Evolutionary conservation across 1,140 invertebrate species (phyloP).

Genomic region (Neotoxoptera formosana): DNA sequence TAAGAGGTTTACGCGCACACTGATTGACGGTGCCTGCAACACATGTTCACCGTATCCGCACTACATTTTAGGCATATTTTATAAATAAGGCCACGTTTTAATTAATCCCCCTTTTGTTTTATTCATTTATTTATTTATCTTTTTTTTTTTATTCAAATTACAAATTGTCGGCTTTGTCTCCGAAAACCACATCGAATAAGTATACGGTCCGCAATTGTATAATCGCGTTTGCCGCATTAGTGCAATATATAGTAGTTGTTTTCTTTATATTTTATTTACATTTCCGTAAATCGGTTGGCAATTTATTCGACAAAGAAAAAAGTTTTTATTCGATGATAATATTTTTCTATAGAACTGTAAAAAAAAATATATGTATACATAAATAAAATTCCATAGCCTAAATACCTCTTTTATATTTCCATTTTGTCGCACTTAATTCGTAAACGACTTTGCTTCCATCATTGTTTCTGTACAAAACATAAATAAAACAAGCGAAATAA

Average conservation of each 20-base stretch:
- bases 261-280: background rate
- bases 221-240: background rate
- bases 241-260: slow-evolving; percentile 1
- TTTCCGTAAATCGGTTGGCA: background rate
- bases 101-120: background rate
- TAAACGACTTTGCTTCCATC: background rate
- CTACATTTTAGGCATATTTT: background rate
- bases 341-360: background rate
- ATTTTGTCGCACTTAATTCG: slow-evolving; percentile 10
- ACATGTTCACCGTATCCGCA: background rate
- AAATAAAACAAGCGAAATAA: background rate
- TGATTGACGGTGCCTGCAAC: background rate
- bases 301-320: background rate
- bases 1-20: slow-evolving; percentile 16
- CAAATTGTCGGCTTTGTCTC: background rate
- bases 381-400: background rate
- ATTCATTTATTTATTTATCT: background rate
- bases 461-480: slow-evolving; percentile 14
- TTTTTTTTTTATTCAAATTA: background rate
- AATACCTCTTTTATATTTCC: slow-evolving; percentile 18
- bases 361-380: background rate
- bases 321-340: background rate
- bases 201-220: background rate
- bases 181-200: background rate
- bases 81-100: background rate